Percentiles rank a stretch among this genome's conserved stretches.
These are phyloP conservation scores for Zelleria hepariella DNA, from an alignment of 2,888 invertebrate species.

Conservation along the genomic window DNA sequence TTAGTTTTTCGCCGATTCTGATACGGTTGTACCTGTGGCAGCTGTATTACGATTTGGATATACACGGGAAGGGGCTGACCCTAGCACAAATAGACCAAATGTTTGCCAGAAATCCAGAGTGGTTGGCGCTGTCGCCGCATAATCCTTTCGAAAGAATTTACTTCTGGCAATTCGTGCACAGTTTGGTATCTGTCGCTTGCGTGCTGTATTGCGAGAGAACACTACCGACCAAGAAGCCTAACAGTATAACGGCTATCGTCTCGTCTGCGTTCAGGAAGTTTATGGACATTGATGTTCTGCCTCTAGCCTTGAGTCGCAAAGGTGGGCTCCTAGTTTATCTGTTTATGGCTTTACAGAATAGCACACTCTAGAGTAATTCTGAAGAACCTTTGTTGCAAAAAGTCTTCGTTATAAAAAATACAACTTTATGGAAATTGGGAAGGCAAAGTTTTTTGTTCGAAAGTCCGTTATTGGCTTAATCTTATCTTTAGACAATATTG, in stretches of 20 bases:
- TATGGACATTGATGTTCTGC: slow-evolving; percentile 60
- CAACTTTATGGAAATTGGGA: too few relatives aligned
- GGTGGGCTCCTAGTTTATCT: slow-evolving; percentile 29
- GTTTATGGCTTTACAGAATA: not conserved
- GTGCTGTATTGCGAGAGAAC: slow-evolving; percentile 50
- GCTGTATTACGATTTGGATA: slow-evolving; percentile 68
- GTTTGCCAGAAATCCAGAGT: slow-evolving; percentile 56
- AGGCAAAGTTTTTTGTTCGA: too few relatives aligned
- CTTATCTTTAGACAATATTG: too few relatives aligned
- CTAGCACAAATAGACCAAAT: slow-evolving; percentile 65
- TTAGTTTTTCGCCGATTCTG: slow-evolving; percentile 51
- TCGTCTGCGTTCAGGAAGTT: slow-evolving; percentile 67
- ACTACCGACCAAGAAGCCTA: slow-evolving; percentile 40
- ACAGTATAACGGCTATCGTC: slow-evolving; percentile 43
- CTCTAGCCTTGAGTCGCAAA: slow-evolving; percentile 42
- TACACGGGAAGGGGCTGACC: slow-evolving; percentile 60
- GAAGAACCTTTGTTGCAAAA: too few relatives aligned
- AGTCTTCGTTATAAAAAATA: too few relatives aligned
- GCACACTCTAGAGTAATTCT: too few relatives aligned
- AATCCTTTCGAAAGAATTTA: slow-evolving; percentile 74
- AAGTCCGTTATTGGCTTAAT: too few relatives aligned
- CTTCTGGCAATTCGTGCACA: slow-evolving; percentile 75
- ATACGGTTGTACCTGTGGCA: slow-evolving; percentile 74
- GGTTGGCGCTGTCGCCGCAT: slow-evolving; percentile 54
- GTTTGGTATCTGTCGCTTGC: slow-evolving; percentile 64